Evolutionary conservation across 2,113 vertebrate species (phyloP), one percentile per base, ranked within the genome.

Genomic region (Sceloporus undulatus): DNA sequence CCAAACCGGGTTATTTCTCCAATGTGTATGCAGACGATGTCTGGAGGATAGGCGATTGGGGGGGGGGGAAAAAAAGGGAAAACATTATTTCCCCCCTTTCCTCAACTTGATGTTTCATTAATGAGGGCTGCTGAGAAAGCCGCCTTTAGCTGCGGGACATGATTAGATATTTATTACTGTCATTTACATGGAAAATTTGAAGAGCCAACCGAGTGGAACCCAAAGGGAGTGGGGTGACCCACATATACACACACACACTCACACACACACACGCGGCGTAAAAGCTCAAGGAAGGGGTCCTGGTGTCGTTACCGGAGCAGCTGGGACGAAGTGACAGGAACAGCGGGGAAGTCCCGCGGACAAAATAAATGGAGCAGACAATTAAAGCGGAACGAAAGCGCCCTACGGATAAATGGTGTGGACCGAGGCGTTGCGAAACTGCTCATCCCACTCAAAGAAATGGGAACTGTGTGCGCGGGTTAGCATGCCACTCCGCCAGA

Each of bases 151-250:
- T 97, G 80, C 91, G 95, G 97, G 97, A 97, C 96, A 97, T 97
- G 97, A 98, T 98, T 98, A 98, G 95, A 98, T 97, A 98, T 98
- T 97, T 98, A 98, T 98, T 98, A 97, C 95, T 94, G 95, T 94
- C 92, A 94, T 96, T 96, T 95, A 96, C 95, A 96, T 95, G 95
- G 97, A 94, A 96, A 95, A 96, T 97, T 97, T 96, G 87, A 94
- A 96, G 94, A 92, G 82, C 96, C 95, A 96, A 97, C 94, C 97
- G 94, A 94, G 96, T 95, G 96, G 96, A 96, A 97, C 94, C 89
- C 94, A 94, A 94, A 92, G 92, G 91, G 89, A 87, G 92, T 90
- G 90, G 89, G 40, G 86, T 70, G 42, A 14, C 10, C 56, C 56
- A 14, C 10, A 14, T 2, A 59, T 9, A 59, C 56, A 10, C 10